Conservation (phyloP, 2,888 invertebrate genomes). For the Drosophila prostipennis region DNA sequence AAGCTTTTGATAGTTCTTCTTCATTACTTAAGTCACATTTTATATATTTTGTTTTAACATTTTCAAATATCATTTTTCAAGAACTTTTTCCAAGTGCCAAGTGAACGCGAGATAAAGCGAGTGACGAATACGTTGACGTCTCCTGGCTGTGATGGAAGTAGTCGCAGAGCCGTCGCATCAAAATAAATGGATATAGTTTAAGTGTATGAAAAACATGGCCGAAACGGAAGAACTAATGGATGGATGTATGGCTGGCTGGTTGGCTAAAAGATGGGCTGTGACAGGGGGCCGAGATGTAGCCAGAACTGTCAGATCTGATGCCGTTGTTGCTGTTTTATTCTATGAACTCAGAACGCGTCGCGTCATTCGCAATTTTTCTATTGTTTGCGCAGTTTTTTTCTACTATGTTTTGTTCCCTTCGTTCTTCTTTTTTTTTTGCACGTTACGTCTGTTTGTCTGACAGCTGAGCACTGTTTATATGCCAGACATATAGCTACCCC, state of each 20-base stretch:
- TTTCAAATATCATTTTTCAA: background rate
- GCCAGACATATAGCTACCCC: constrained; percentile 40
- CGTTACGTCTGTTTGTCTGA: constrained; percentile 53
- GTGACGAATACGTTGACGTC: constrained; percentile 40
- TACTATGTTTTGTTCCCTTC: constrained; percentile 15
- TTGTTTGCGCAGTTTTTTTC: constrained; percentile 46
- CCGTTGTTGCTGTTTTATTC: constrained; percentile 31
- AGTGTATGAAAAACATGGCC: constrained; percentile 53
- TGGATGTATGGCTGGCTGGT: constrained; percentile 50
- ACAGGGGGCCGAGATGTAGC: constrained; percentile 18
- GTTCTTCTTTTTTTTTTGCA: constrained; percentile 26
- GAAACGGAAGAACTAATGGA: constrained; percentile 60
- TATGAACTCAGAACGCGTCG: constrained; percentile 45
- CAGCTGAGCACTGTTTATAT: constrained; percentile 61
- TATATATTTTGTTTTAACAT: too few relatives aligned
- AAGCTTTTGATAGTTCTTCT: too few relatives aligned
- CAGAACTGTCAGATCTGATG: constrained; percentile 40
- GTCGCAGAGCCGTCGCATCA: constrained; percentile 30
- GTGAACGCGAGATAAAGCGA: constrained; percentile 19
- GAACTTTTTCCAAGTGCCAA: constrained; percentile 12
- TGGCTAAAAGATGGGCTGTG: constrained; percentile 42
- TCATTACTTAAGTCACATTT: background rate
- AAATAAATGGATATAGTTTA: constrained; percentile 57
- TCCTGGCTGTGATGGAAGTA: constrained; percentile 36
- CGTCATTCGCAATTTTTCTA: constrained; percentile 49